A percentile compares a stretch with the other conserved stretches of the same genome.
These are phyloP conservation scores for Ectemnius cavifrons DNA, from an alignment of 2,888 invertebrate genomes.

Conservation along the genomic window DNA sequence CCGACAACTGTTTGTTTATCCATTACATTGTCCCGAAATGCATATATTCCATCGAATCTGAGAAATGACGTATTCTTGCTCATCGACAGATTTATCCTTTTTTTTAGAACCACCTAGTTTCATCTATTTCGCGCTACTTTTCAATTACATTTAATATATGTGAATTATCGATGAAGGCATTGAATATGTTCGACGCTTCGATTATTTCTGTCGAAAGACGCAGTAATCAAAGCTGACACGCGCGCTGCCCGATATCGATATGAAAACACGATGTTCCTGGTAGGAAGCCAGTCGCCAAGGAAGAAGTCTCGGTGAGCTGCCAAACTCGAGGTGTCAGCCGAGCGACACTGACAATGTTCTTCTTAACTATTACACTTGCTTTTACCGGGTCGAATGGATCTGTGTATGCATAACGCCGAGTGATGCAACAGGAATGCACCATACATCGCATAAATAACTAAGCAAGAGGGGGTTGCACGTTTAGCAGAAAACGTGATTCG, in stretches of 20 bases:
- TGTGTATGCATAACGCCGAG: not conserved
- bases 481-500: not conserved
- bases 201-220: too few species aligned
- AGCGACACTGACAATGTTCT: not conserved
- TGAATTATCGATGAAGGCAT: too few species aligned
- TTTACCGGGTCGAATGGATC: not conserved
- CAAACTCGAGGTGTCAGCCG: not conserved
- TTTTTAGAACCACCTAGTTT: too few species aligned
- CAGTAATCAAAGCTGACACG: not conserved
- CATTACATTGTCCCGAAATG: too few species aligned
- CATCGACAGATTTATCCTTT: too few species aligned
- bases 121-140: too few species aligned
- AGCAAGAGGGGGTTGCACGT: not conserved
- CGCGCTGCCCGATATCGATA: not conserved
- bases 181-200: too few species aligned
- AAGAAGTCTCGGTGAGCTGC: not conserved
- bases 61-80: too few species aligned
- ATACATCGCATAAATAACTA: not conserved
- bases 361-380: not conserved
- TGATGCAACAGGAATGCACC: not conserved
- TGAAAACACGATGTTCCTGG: not conserved
- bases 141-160: too few species aligned
- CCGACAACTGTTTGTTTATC: too few species aligned
- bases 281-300: not conserved
- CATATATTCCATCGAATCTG: too few species aligned